Conservation (phyloP, 1,140 invertebrate genomes). For the Bombus confusus region DNA sequence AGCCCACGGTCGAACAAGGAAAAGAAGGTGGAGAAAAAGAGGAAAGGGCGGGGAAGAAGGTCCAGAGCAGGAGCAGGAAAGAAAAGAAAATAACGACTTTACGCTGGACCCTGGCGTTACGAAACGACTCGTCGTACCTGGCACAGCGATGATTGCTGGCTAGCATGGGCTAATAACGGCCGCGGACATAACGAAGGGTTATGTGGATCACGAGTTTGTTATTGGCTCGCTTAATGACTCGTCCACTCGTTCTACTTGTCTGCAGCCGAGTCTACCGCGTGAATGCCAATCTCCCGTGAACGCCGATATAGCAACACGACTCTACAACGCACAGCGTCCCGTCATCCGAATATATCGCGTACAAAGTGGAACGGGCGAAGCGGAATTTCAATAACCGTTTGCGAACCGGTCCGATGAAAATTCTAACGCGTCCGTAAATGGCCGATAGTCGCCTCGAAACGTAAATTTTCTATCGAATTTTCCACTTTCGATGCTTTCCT, state of each 20-base stretch:
- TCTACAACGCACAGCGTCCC: not conserved
- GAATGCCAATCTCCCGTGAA: conserved; percentile 8
- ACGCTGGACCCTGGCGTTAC: conserved; percentile 40
- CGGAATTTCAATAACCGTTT: conserved; percentile 44
- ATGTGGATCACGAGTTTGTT: conserved; percentile 68
- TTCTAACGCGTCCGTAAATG: not conserved
- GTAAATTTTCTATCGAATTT: conserved; percentile 12
- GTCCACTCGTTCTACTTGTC: conserved; percentile 59
- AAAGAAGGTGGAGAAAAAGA: not conserved
- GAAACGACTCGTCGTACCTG: conserved; percentile 55
- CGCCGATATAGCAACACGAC: conserved; percentile 39
- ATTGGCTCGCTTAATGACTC: conserved; percentile 67
- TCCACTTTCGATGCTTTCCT: not conserved
- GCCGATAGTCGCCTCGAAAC: too few species aligned
- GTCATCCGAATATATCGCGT: conserved; percentile 35
- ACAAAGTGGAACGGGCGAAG: not conserved
- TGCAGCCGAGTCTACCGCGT: conserved; percentile 13
- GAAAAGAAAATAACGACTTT: conserved; percentile 56
- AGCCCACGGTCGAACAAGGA: not conserved
- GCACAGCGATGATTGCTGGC: conserved; percentile 56
- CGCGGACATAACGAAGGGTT: conserved; percentile 65
- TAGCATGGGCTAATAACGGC: conserved; percentile 56
- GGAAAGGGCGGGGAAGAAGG: not conserved
- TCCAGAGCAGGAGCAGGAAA: not conserved
- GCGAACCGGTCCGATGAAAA: conserved; percentile 6